Evolutionary conservation across 1,140 invertebrate genomes (phyloP).

Genomic region (Carcinoscorpius rotundicauda): DNA sequence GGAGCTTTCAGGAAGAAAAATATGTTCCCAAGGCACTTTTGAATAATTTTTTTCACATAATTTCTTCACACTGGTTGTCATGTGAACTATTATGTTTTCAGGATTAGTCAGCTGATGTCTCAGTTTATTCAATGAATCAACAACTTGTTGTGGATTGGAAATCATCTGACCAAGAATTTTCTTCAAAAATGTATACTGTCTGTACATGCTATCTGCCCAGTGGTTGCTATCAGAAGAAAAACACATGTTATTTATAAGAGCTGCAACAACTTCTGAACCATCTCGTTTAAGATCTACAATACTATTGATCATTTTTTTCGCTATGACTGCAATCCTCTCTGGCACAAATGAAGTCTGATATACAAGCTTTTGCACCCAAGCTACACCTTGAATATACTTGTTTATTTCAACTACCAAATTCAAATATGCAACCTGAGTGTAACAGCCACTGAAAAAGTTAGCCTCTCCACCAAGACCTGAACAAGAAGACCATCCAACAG

Average conservation of each 20-base stretch:
- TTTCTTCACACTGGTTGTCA: constrained; percentile 54
- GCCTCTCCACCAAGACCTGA: constrained; percentile 33
- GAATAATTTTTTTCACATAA: constrained; percentile 30
- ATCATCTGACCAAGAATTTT: constrained; percentile 47
- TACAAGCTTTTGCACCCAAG: constrained; percentile 62
- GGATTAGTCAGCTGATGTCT: constrained; percentile 44
- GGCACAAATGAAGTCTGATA: constrained; percentile 53
- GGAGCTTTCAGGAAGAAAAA: constrained; percentile 9
- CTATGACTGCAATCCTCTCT: constrained; percentile 59
- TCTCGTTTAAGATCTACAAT: constrained; percentile 54
- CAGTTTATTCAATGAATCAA: constrained; percentile 35
- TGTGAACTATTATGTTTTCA: constrained; percentile 49
- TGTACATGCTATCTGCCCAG: constrained; percentile 50
- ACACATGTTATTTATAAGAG: constrained; percentile 46
- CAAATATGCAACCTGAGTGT: constrained; percentile 44
- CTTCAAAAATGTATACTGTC: constrained; percentile 62
- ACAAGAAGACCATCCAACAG: constrained; percentile 37
- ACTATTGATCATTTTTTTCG: constrained; percentile 55
- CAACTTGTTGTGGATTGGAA: constrained; percentile 30
- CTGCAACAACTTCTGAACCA: constrained; percentile 44
- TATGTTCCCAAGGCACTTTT: constrained; percentile 11
- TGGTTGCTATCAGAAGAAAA: constrained; percentile 59
- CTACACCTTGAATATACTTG: constrained; percentile 59
- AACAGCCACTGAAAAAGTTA: constrained; percentile 48
- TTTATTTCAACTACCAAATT: constrained; percentile 50